phyloP scores from a whole-genome alignment of 2,797 vertebrate genomes.

The Naso thynnoides region DNA sequence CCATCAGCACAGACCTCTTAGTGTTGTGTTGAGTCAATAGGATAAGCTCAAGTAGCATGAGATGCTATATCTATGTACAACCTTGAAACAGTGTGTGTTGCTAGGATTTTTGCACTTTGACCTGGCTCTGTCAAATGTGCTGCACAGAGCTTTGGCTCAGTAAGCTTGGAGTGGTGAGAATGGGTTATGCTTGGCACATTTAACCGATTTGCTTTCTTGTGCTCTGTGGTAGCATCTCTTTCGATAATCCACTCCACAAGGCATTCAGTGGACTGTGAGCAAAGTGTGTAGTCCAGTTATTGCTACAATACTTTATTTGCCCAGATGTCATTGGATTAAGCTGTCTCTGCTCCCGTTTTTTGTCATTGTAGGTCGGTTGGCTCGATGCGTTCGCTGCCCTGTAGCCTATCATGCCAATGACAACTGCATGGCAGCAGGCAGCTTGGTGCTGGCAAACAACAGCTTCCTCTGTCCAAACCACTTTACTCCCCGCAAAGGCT shows the following conservation, averaged over 20 bases:
- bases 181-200: neutral
- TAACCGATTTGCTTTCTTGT: neutral
- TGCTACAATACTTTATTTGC: neutral
- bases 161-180: neutral
- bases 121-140: slow-evolving; percentile 4
- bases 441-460: slow-evolving; percentile 95
- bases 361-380: slow-evolving; percentile 89
- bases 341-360: neutral
- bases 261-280: neutral
- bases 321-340: neutral
- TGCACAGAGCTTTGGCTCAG: slow-evolving; percentile 1
- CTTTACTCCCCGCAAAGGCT: slow-evolving; percentile 94
- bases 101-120: neutral
- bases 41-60: neutral
- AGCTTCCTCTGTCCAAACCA: slow-evolving; percentile 98
- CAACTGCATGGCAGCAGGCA: slow-evolving; percentile 96
- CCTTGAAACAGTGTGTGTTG: slow-evolving; percentile 6
- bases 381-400: slow-evolving; percentile 96
- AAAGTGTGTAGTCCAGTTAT: neutral
- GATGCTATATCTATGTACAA: neutral
- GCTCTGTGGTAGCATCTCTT: neutral
- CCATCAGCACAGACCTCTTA: neutral
- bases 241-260: neutral
- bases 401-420: slow-evolving; percentile 98
- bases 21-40: neutral